Evolutionary conservation across 2,113 vertebrate species (phyloP).

Genomic region (Ictidomys tridecemlineatus): DNA sequence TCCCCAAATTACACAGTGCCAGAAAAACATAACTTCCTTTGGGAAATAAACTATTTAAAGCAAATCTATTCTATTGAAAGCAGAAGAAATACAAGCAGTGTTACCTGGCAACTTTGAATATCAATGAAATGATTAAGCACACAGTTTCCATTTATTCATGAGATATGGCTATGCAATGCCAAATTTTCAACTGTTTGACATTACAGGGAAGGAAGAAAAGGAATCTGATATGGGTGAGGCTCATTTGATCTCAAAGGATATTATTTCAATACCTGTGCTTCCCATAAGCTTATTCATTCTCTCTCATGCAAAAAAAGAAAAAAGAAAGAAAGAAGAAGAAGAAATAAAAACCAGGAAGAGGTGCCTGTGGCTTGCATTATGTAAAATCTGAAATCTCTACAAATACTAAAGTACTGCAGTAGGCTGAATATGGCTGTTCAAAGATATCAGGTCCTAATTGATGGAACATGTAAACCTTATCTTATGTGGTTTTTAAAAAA

Average conservation of each 20-base stretch:
- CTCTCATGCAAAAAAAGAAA: neutral
- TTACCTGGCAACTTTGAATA: constrained; percentile 74
- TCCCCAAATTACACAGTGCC: neutral
- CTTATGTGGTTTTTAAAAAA: neutral
- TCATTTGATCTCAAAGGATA: neutral
- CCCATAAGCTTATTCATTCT: neutral
- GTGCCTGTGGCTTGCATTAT: neutral
- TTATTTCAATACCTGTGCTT: neutral
- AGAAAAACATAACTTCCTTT: neutral
- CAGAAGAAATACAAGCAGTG: constrained; percentile 44
- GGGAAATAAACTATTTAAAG: constrained; percentile 64
- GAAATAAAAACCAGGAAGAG: neutral
- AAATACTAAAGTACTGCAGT: neutral
- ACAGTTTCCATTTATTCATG: constrained; percentile 54
- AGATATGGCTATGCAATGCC: neutral
- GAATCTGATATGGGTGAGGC: neutral
- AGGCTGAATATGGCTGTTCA: neutral
- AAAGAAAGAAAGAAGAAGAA: neutral
- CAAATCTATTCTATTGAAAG: constrained; percentile 64
- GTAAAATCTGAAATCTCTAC: constrained; percentile 21
- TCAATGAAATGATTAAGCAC: constrained; percentile 64
- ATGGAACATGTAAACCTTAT: neutral
- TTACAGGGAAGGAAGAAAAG: neutral
- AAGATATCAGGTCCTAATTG: neutral
- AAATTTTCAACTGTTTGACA: constrained; percentile 38